Evolutionary conservation across 2,797 vertebrate genomes (phyloP).

Genomic region (Sebastes hubbsi): DNA sequence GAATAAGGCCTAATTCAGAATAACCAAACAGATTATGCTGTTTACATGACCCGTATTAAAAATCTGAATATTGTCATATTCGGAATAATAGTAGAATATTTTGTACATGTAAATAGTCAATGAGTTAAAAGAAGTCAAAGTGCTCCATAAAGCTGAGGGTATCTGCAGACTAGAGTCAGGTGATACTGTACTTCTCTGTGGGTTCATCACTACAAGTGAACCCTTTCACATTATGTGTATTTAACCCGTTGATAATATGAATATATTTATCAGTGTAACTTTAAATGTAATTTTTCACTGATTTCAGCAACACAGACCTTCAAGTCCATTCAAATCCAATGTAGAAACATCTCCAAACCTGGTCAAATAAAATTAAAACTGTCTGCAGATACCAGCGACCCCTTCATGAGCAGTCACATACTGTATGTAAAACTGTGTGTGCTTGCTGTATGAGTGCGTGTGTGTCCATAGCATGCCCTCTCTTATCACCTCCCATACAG

Average conservation of each 20-base stretch:
- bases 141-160: neutral
- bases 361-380: neutral
- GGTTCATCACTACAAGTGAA: neutral
- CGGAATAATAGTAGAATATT: neutral
- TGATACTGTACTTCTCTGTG: neutral
- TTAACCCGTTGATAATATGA: neutral
- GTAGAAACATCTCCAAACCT: neutral
- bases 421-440: neutral
- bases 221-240: neutral
- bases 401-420: neutral
- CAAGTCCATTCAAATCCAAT: neutral
- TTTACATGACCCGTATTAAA: no score
- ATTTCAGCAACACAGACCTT: neutral
- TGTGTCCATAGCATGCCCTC: conserved; percentile 7
- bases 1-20: no score
- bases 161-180: neutral
- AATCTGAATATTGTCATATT: neutral
- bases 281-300: neutral
- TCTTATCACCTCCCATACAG: conserved; percentile 69
- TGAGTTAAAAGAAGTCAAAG: neutral
- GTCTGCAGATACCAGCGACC: neutral
- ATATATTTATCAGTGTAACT: neutral
- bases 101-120: neutral
- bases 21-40: no score
- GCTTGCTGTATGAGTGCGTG: neutral